These are phyloP conservation scores for Boloria euphrosyne DNA, from an alignment of 2,888 invertebrate species.

Conservation along the genomic window DNA sequence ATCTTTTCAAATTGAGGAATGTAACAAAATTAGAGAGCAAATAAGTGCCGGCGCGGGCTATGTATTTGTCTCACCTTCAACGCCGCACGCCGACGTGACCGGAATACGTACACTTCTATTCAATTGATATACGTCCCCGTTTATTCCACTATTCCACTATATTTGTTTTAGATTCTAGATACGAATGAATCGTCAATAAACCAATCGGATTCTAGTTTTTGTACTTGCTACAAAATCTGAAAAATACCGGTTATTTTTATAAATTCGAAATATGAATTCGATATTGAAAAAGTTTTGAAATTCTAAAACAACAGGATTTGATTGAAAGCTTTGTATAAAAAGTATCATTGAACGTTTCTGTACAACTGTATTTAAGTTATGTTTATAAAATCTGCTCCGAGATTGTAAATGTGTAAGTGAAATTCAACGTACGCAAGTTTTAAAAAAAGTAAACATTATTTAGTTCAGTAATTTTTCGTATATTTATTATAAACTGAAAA, in stretches of 20 bases:
- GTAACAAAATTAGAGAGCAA: conserved; percentile 31
- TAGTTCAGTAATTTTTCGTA: no score
- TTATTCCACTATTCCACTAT: conserved; percentile 27
- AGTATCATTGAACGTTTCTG: no score
- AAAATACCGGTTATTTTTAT: neutral
- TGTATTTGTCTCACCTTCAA: conserved; percentile 33
- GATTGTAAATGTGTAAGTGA: no score
- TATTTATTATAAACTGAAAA: no score
- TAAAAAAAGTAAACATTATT: no score
- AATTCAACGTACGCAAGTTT: no score
- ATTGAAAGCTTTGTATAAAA: no score
- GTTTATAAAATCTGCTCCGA: no score
- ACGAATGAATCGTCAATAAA: conserved; percentile 21
- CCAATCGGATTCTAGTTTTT: conserved; percentile 3
- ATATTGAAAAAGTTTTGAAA: neutral
- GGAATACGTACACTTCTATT: conserved; percentile 30
- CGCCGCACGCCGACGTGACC: conserved; percentile 31
- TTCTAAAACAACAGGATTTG: no score
- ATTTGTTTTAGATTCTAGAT: conserved; percentile 28
- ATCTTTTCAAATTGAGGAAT: conserved; percentile 21
- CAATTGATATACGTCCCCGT: conserved; percentile 32
- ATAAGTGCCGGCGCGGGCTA: conserved; percentile 31
- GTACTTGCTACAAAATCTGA: neutral
- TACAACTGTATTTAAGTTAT: no score
- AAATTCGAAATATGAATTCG: neutral